Evolutionary conservation across 2,888 invertebrate species (phyloP), one percentile per base, ranked within the genome.

Genomic region (Drosophila pseudotalamancana): DNA sequence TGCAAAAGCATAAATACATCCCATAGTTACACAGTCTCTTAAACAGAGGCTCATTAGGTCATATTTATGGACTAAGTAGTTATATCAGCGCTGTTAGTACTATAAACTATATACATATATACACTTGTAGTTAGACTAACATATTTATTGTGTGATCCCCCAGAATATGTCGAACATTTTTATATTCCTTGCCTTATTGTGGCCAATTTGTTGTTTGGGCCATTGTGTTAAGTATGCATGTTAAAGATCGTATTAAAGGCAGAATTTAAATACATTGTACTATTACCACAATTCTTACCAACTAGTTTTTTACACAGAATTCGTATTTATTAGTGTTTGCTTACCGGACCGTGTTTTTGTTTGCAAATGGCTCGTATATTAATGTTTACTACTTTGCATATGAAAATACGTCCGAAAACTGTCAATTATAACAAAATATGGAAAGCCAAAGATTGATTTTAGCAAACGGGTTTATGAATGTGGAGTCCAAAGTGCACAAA

Each of bases 1-100:
- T 65, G 72, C 84, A n/a, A 83, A 84, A 55, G 45, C 54, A 6
- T 66, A 72, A 25, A 6, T 11, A 16, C 27, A 25, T 2, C 4
- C 16, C 23, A 40, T 43, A 16, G 19, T n/a, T 19, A 23, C 39
- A 12, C 18, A 6, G 29, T 51, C 62, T 31, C n/a, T 11, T 19
- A 29, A 3, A 6, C 37, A 29, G 51, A 56, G 29, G 61, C 53
- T 49, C 21, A n/a, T 14, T 25, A 25, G 32, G 16, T 14, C 23
- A 25, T 62, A 74, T 53, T 50, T 45, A 51, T 35, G 19, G n/a
- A 48, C 11, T 54, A 53, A 45, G 35, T 51, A 67, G 57, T 45
- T 56, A 25, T 31, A 25, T 25, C 29, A 45, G 61, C 59, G 34
- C 59, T 57, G 59, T 11, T 42, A n/a, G 23, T 40, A 32, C 39